Evolutionary conservation across 2,888 invertebrate species (phyloP).

Genomic region (Rotaria magnacalcarata): DNA sequence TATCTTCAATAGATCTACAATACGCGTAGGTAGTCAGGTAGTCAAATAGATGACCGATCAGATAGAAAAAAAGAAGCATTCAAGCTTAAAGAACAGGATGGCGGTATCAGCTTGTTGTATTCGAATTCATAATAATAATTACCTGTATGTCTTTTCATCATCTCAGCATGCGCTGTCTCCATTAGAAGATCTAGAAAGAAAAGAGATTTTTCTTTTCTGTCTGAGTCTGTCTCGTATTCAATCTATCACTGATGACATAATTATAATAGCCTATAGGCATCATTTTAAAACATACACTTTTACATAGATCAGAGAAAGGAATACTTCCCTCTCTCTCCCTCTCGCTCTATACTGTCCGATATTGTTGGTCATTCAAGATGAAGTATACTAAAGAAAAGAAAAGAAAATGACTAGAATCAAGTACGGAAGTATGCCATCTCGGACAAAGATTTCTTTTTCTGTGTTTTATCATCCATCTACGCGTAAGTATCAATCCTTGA

Average conservation of each 20-base stretch:
- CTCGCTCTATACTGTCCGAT: neutral
- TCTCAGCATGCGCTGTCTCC: neutral
- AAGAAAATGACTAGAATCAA: constrained; percentile 4
- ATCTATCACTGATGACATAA: constrained; percentile 3
- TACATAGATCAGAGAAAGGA: neutral
- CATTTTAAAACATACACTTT: constrained; percentile 5
- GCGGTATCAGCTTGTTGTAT: constrained; percentile 5
- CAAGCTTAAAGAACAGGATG: constrained; percentile 5
- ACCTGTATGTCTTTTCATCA: neutral
- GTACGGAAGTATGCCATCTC: neutral
- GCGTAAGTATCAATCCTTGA: neutral
- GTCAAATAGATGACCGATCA: neutral
- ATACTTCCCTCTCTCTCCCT: neutral
- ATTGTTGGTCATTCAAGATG: constrained; percentile 1
- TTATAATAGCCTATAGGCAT: neutral
- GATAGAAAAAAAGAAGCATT: neutral
- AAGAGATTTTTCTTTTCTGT: neutral
- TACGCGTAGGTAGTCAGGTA: neutral
- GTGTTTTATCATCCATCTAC: neutral
- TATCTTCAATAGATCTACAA: neutral
- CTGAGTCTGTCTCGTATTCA: neutral
- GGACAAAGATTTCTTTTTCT: neutral
- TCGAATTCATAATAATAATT: constrained; percentile 1
- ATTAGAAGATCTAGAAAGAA: neutral
- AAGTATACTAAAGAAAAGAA: neutral